Evolutionary conservation across 2,888 invertebrate genomes (phyloP).

Genomic region (Rapana venosa): DNA sequence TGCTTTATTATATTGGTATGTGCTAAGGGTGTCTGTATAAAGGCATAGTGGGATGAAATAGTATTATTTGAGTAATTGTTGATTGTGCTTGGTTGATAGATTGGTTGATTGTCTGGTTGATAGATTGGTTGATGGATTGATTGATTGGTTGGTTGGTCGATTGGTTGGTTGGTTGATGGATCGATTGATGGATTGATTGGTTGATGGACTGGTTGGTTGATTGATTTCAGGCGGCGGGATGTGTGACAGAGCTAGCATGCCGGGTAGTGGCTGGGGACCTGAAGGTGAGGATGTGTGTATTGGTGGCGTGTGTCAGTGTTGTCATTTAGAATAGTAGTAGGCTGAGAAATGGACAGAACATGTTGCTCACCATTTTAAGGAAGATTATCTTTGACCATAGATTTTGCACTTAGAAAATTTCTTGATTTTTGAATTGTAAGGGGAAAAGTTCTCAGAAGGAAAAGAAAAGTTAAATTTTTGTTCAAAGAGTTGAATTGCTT

Average conservation of each 20-base stretch:
- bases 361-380: too few species aligned
- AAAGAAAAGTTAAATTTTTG: too few species aligned
- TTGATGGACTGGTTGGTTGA: not conserved
- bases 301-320: not conserved
- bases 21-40: not conserved
- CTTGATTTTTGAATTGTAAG: too few species aligned
- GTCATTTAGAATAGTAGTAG: too few species aligned
- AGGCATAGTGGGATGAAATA: not conserved
- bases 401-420: too few species aligned
- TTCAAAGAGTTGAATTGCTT: too few species aligned
- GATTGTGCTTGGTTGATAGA: not conserved
- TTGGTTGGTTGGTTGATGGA: too few species aligned
- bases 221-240: constrained; percentile 87
- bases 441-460: too few species aligned
- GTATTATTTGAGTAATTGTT: not conserved
- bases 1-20: too few species aligned
- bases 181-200: not conserved
- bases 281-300: constrained; percentile 76
- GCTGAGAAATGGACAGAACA: too few species aligned
- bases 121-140: not conserved
- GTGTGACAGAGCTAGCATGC: constrained; percentile 93
- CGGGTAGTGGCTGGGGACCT: constrained; percentile 86
- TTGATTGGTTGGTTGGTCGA: not conserved
- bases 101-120: too few species aligned
- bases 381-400: too few species aligned